Evolutionary conservation across 2,797 vertebrate genomes (phyloP), one percentile per base, ranked within the genome.

Genomic region (Gobionotothen gibberifrons): DNA sequence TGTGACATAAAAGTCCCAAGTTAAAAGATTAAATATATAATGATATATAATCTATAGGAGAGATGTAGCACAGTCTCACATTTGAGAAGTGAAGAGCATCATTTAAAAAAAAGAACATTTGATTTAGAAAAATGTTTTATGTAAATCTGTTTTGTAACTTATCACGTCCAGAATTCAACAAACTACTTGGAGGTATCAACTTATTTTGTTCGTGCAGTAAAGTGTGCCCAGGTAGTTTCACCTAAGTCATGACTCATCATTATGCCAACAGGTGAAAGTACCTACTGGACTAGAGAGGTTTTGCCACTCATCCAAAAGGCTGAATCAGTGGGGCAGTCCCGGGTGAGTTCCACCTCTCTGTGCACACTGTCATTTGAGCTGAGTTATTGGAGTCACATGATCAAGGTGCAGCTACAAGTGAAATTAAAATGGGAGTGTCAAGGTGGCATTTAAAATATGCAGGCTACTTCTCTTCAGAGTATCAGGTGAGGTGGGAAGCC

Each of bases 311-410:
- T 52, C 32, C 1, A 3, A 39, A 21, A 19, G 51, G n/a, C 6
- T 47, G 54, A 11, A 16, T 40, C 26, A 19, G 16, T 9, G 2
- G 29, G 66, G 46, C 46, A 69, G 58, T 59, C n/a, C 46, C 64
- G 49, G 26, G 39, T 60, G 53, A 66, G 53, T 72, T 65, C 60
- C 17, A 17, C 19, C 16, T 48, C 21, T 29, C 19, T 15, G 26
- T 40, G 16, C 3, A 32, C 22, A 14, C 10, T 47, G 16, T 60
- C 56, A 74, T 44, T 62, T 29, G 5, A 49, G 44, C 32, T 14
- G n/a, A 21, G 36, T 9, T 39, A 21, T 10, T 21, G 15, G 7
- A 48, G 56, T 46, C 15, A 22, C 9, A 62, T 72, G 56, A 66
- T 58, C 19, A 56, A 68, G 21, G 46, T 53, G 44, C 39, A 49